These are phyloP conservation scores for Flabesymbios commensalis DNA, from an alignment of 2,888 invertebrate species.

Conservation along the genomic window DNA sequence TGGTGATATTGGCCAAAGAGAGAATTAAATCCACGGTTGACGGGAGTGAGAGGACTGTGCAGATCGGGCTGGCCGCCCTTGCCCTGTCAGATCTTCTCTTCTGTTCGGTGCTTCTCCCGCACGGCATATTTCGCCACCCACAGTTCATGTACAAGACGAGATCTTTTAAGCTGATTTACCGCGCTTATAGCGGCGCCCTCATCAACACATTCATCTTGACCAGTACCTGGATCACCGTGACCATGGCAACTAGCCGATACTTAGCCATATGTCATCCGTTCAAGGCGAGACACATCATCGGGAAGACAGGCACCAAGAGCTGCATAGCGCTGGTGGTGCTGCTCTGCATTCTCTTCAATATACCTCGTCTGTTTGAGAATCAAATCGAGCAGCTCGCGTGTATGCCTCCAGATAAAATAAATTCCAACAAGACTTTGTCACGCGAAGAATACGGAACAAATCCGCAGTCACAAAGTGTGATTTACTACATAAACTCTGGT, in stretches of 20 bases:
- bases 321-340: slow-evolving; percentile 7
- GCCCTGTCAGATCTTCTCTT: slow-evolving; percentile 18
- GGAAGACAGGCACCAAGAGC: not conserved
- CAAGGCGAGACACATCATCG: not conserved
- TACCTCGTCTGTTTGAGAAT: slow-evolving; percentile 14
- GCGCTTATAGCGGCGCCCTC: slow-evolving; percentile 12
- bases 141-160: not conserved
- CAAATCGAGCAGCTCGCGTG: not conserved
- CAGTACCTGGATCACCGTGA: slow-evolving; percentile 19
- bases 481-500: too few species aligned
- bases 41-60: slow-evolving; percentile 9
- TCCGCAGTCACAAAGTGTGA: too few species aligned
- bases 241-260: slow-evolving; percentile 15
- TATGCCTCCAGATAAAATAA: too few species aligned
- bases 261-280: slow-evolving; percentile 21
- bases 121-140: not conserved
- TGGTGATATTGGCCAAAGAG: slow-evolving; percentile 5
- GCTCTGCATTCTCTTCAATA: slow-evolving; percentile 2
- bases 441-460: too few species aligned
- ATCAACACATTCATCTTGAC: slow-evolving; percentile 16
- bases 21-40: slow-evolving; percentile 2
- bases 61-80: slow-evolving; percentile 15
- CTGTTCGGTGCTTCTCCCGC: slow-evolving; percentile 13
- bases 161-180: slow-evolving; percentile 10
- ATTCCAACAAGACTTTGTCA: too few species aligned